Base-by-base conservation (phyloP, 2,113 vertebrate genomes). In the Pachyramphus minor region DNA sequence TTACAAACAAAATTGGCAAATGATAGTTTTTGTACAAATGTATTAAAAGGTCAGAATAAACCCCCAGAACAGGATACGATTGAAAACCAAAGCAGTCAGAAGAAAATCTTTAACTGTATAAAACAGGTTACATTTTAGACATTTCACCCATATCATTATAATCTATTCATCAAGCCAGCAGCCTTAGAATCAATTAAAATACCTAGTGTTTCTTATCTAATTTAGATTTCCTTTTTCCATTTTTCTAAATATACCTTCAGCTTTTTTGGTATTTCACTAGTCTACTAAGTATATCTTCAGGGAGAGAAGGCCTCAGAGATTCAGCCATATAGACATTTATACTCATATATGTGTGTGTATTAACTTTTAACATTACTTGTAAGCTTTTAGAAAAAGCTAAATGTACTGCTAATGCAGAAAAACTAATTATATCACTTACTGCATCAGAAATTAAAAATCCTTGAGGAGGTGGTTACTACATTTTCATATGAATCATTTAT, bases 1-100 rank as follows among this genome's bases (percentile, higher is more conserved):
- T 92, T 89, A 93, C 79, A 90, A 94, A 94, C 35, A 97, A 83
- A 92, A 89, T 78, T 62, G 23, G 91, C 79, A 96, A 45, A 23
- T 15, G 16, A 16, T 93, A 66, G 77, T 44, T 64, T 90, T 52
- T 39, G 30, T 60, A 75, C 6, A 92, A 86, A 87, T 31, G 44
- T 60, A 31, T 90, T 77, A 89, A 91, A 84, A 10, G 50, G 86
- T 92, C 67, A 93, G 44, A 62, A 37, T 89, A 71, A 20, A 2
- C 2, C 0, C 8, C 13, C 17, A 21, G 41, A 82, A n/a, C 4
- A 52, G 0, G 0, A 3, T 22, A 80, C 6, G 12, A 94, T 9
- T 52, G n/a, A 76, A 89, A 95, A 64, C 7, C 8, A 73, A 87
- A 31, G 37, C 20, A 78, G 23, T 8, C 28, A 69, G 22, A 84